These are phyloP conservation scores for Ardeotis arabs DNA, from an alignment of 2,113 vertebrate species.

Conservation along the genomic window DNA sequence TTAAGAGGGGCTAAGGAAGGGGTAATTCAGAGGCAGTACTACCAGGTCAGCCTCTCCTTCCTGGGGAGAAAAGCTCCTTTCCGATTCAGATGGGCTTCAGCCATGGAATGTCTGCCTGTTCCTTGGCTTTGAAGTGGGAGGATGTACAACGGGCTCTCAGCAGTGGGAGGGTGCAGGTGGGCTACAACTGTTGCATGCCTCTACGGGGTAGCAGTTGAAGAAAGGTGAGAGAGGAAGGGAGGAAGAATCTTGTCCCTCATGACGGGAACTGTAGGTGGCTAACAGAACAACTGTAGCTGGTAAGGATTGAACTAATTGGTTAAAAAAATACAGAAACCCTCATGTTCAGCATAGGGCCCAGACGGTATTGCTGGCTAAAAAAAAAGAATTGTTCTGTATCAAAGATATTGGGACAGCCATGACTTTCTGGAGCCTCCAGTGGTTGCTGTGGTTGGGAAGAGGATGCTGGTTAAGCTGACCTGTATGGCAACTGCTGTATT, in stretches of 20 bases:
- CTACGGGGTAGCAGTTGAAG: fast-evolving
- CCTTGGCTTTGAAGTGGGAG: neutral
- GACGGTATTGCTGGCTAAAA: neutral
- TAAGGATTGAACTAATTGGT: neutral
- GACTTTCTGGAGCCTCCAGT: neutral
- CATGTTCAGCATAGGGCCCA: neutral
- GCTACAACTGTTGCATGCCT: fast-evolving
- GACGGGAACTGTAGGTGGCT: neutral
- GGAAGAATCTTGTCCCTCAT: neutral
- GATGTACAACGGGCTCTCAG: neutral
- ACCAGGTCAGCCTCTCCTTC: neutral
- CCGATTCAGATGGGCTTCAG: neutral
- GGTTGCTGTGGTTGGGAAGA: neutral
- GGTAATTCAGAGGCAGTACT: neutral
- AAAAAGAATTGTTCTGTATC: neutral
- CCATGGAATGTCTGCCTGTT: neutral
- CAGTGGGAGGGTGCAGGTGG: neutral
- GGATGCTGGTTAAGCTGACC: neutral
- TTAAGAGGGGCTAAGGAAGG: neutral
- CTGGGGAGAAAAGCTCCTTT: neutral
- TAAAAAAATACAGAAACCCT: neutral
- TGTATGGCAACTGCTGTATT: neutral
- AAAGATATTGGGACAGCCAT: neutral
- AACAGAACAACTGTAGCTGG: neutral
- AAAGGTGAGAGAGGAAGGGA: neutral